Base-by-base conservation (phyloP, 2,888 invertebrate genomes). In the Parnassius orleans region DNA sequence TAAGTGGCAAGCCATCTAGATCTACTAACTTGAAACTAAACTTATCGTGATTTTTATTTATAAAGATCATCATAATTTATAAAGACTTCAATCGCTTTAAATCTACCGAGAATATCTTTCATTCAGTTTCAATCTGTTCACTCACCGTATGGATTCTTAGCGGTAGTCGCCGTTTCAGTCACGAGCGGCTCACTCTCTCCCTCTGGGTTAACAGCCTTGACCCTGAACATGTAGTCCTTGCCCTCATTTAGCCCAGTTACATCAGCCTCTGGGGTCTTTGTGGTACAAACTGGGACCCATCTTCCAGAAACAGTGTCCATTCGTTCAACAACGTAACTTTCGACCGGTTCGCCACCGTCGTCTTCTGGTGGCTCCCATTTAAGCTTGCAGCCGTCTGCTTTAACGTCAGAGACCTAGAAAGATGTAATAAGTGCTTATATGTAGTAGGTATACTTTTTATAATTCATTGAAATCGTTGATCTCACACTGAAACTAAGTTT, bases 111-210 rank as follows among this genome's bases (percentile, higher is more conserved):
- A 7, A 33, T 5, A 33, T 7, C 19, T 15, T 50, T 50, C 7
- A 50, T 50, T 19, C 3, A 3, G 10, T 9, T 19, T 5, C 10
- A 10, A 24, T 51, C 24, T 12, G 12, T 50, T 57, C 5, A 79
- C 92, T 92, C 72, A 95, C 96, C 95, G 83, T 96, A 99, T 63
- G 99, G 99, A 94, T 99, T 99, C 90, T 99, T 99, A 19, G 99
- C 99, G 1, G 96, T 95, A 0, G 95, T 97, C n/a, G 98, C 95
- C 42, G 94, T 93, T 42, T 97, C 96, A 0, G 98, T 98, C 60
- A 97, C 96, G 64, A 99, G 86, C n/a, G 99, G 99, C 74, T 99
- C 99, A 0, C 98, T 98, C 84, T 98, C 98, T 19, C 99, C 99
- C 84, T 99, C 98, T 24, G 96, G 94, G 79, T 99, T 99, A 46